Evolutionary conservation across 2,888 invertebrate genomes (phyloP).

Genomic region (Papilio elwesi): DNA sequence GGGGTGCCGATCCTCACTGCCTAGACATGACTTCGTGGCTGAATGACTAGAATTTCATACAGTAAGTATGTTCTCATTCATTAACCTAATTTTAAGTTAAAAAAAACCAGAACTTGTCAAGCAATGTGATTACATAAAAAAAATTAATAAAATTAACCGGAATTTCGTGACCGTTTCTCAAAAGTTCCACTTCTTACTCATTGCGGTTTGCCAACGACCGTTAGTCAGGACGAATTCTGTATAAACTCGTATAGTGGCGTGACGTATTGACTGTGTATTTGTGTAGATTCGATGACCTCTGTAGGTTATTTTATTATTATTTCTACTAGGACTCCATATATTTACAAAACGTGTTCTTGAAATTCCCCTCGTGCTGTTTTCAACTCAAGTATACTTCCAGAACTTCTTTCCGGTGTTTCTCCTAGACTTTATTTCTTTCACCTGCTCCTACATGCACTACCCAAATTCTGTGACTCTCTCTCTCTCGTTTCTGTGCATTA

Average conservation of each 20-base stretch:
- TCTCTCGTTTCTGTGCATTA: too few relatives aligned
- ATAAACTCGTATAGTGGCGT: constrained; percentile 25
- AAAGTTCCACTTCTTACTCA: constrained; percentile 40
- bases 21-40: neutral
- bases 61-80: constrained; percentile 10
- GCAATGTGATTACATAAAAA: constrained; percentile 12
- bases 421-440: too few relatives aligned
- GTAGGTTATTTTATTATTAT: too few relatives aligned
- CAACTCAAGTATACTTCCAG: too few relatives aligned
- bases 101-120: constrained; percentile 17
- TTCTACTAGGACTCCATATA: neutral
- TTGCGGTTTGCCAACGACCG: constrained; percentile 42
- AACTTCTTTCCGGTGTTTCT: neutral
- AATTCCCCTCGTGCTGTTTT: neutral
- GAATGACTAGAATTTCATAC: neutral
- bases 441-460: too few relatives aligned
- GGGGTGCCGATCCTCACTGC: neutral
- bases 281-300: constrained; percentile 17
- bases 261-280: constrained; percentile 19
- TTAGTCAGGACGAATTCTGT: constrained; percentile 36
- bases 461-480: too few relatives aligned
- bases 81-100: neutral
- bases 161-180: constrained; percentile 30
- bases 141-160: constrained; percentile 26
- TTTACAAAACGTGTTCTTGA: constrained; percentile 18